Evolutionary conservation across 2,113 vertebrate species (phyloP).

Genomic region (Oreotrochilus melanogaster): DNA sequence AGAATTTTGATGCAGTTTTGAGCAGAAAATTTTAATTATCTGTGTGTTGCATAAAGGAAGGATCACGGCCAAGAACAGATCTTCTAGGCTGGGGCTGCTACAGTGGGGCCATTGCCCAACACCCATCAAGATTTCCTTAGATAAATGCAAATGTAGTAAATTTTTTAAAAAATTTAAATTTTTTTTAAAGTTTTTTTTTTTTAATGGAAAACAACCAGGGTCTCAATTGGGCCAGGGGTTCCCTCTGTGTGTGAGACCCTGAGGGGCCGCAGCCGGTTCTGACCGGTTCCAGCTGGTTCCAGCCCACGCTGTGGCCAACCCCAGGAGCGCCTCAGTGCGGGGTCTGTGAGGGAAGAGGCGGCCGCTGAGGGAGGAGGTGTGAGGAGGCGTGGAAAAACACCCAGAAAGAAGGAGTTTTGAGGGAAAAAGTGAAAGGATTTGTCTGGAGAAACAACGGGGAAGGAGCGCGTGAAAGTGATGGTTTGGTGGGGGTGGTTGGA

Average conservation of each 20-base stretch:
- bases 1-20: not conserved
- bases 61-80: not conserved
- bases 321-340: too few species aligned
- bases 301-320: too few species aligned
- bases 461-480: too few species aligned
- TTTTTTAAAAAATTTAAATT: too few species aligned
- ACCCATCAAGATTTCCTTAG: not conserved
- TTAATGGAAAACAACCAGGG: too few species aligned
- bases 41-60: fast-evolving
- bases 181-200: too few species aligned
- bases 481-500: not conserved
- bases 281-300: too few species aligned
- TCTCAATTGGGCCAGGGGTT: fast-evolving
- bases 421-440: not conserved
- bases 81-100: not conserved
- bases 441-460: not conserved
- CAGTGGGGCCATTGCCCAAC: not conserved
- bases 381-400: too few species aligned
- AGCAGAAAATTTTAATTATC: not conserved
- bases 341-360: not conserved
- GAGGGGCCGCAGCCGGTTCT: too few species aligned
- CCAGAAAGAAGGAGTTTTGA: not conserved
- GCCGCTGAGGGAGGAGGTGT: too few species aligned
- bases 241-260: not conserved
- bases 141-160: not conserved